A percentile compares a stretch with the other conserved stretches of the same genome.
These are phyloP conservation scores for Oopsacas minuta DNA, from an alignment of 37 sponge, comb jelly and placozoan genomes.

Conservation along the genomic window DNA sequence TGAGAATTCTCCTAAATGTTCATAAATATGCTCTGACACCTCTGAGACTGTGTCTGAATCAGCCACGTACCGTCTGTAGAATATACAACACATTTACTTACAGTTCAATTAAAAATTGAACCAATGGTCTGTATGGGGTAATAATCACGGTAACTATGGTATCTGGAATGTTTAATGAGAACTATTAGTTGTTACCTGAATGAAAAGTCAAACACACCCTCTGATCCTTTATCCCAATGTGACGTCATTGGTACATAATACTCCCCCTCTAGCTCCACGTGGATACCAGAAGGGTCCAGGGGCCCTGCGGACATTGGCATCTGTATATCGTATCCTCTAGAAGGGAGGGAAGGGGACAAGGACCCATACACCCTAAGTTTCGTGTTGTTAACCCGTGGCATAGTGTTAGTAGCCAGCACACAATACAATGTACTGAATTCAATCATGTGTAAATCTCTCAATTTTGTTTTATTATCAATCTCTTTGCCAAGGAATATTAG, in stretches of 20 bases:
- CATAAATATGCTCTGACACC: neutral
- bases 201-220: neutral
- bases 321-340: too few relatives aligned
- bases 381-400: neutral
- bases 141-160: neutral
- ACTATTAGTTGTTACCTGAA: neutral
- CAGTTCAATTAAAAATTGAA: neutral
- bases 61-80: neutral
- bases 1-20: neutral
- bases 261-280: neutral
- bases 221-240: neutral
- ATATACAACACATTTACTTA: too few relatives aligned
- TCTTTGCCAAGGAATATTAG: neutral
- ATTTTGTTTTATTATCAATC: neutral
- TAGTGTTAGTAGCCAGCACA: neutral
- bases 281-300: neutral
- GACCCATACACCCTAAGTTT: neutral
- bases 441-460: neutral
- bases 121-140: neutral
- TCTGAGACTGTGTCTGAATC: neutral
- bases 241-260: neutral
- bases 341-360: neutral
- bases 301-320: neutral
- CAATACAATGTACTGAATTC: conserved; percentile 13
- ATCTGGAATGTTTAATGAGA: neutral